Conservation (phyloP, 2,797 vertebrate genomes). For the Gila robusta region DNA sequence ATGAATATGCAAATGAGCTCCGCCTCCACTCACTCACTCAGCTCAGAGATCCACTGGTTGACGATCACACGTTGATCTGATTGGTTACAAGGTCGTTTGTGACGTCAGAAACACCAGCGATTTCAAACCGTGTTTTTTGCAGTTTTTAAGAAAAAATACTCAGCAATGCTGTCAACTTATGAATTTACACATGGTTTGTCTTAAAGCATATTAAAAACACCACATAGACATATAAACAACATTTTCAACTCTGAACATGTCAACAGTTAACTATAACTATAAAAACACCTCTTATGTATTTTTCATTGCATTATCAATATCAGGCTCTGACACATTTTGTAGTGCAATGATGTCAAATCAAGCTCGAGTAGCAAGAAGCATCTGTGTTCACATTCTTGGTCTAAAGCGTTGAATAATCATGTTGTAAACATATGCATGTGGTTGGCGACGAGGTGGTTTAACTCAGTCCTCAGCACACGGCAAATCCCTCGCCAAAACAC, state of each 20-base stretch:
- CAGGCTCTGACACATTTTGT: background rate
- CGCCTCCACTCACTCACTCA: no score
- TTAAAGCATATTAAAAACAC: no score
- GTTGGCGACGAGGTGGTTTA: background rate
- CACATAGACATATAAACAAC: no score
- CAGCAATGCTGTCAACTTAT: no score
- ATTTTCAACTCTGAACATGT: background rate
- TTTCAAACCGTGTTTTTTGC: no score
- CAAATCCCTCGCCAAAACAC: slow-evolving; percentile 1
- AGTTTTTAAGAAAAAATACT: no score
- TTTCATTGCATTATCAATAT: background rate
- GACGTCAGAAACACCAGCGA: no score
- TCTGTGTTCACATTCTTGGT: background rate
- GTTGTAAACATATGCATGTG: background rate
- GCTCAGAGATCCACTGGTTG: no score
- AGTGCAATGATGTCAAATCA: background rate
- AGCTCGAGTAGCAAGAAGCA: background rate
- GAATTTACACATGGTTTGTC: no score
- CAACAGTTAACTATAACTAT: background rate
- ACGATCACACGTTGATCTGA: no score
- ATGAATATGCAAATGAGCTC: no score
- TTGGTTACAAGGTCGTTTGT: no score
- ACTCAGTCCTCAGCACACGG: slow-evolving; percentile 14
- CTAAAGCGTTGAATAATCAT: background rate
- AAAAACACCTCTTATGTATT: background rate